These are phyloP conservation scores for Drosophila sechellia DNA, from an alignment of 1,140 invertebrate genomes.

Conservation along the genomic window DNA sequence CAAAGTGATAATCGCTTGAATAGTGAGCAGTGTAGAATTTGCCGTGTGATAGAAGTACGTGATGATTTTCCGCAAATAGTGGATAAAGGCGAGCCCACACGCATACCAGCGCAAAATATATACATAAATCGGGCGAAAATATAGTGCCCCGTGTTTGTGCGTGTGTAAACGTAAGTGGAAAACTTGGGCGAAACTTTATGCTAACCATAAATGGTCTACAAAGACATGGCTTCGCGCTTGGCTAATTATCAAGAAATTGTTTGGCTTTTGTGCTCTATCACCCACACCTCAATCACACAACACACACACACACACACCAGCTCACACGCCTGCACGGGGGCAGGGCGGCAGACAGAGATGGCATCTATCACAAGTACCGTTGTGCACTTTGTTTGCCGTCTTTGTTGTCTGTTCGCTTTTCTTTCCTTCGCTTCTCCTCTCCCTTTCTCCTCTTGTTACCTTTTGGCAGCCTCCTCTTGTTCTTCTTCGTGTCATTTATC, in stretches of 20 bases:
- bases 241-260: constrained; percentile 62
- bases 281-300: constrained; percentile 2
- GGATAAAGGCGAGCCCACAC: constrained; percentile 32
- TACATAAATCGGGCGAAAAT: constrained; percentile 53
- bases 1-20: background rate
- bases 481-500: constrained; percentile 50
- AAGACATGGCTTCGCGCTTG: constrained; percentile 67
- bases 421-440: constrained; percentile 9
- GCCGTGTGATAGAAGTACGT: constrained; percentile 37
- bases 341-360: constrained; percentile 27
- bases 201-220: constrained; percentile 29
- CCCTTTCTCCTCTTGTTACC: constrained; percentile 21
- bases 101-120: constrained; percentile 35
- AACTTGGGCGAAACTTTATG: constrained; percentile 36
- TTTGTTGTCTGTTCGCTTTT: constrained; percentile 67
- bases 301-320: background rate
- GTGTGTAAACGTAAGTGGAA: constrained; percentile 43
- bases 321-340: background rate
- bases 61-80: constrained; percentile 55
- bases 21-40: constrained; percentile 5
- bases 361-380: constrained; percentile 56
- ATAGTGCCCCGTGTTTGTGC: constrained; percentile 35
- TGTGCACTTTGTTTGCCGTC: constrained; percentile 54
- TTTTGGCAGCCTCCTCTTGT: constrained; percentile 46
- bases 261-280: constrained; percentile 59